Percentiles rank a stretch among this genome's conserved stretches.
phyloP scores from a whole-genome alignment of 2,888 invertebrate genomes.

The Sceliomorpha sp. region DNA sequence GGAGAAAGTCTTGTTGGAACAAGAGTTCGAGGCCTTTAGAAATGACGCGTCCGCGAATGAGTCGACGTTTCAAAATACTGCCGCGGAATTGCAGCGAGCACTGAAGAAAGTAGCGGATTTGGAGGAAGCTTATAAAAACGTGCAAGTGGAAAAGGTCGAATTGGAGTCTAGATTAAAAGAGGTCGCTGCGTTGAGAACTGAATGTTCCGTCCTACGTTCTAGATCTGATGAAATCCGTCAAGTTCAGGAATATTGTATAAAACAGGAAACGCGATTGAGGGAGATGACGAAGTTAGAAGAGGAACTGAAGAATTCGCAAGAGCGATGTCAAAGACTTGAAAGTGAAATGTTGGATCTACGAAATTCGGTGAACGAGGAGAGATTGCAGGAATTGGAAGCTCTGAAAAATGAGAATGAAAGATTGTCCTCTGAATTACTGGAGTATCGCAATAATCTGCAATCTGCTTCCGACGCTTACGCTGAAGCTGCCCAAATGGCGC shows the following conservation, averaged over 20 bases:
- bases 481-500: conserved; percentile 70
- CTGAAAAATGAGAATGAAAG: conserved; percentile 31
- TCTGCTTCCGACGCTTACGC: conserved; percentile 67
- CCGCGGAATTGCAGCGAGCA: conserved; percentile 8
- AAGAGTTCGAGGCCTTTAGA: conserved; percentile 68
- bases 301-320: conserved; percentile 20
- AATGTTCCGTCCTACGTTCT: neutral
- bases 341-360: conserved; percentile 3
- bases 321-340: conserved; percentile 12
- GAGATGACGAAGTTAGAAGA: neutral
- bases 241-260: too few relatives aligned
- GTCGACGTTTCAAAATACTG: conserved; percentile 3
- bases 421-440: conserved; percentile 44
- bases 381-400: conserved; percentile 11
- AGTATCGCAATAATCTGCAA: conserved; percentile 37
- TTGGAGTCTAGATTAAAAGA: too few relatives aligned
- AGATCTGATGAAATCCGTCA: neutral
- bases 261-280: too few relatives aligned
- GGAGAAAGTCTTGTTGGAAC: conserved; percentile 69
- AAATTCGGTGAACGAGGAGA: too few relatives aligned
- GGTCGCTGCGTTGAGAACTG: conserved; percentile 2
- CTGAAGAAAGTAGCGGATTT: neutral
- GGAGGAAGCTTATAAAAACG: too few relatives aligned
- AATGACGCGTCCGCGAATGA: conserved; percentile 48
- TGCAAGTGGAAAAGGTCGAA: too few relatives aligned